phyloP scores from a whole-genome alignment of 2,113 vertebrate species.

The Sinocyclocheilus anophthalmus region DNA sequence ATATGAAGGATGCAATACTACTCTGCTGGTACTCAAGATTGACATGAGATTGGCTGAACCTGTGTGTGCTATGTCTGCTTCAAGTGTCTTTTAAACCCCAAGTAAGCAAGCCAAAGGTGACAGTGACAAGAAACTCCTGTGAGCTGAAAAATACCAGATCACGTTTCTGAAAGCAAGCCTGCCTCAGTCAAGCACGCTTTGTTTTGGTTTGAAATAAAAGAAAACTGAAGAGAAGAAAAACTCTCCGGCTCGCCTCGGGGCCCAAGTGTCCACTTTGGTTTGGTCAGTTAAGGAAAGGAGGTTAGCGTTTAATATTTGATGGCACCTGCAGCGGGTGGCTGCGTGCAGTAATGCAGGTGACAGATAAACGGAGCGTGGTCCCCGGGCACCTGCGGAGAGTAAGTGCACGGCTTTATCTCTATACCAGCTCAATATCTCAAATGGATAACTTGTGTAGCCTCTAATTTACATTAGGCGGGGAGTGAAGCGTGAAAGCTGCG shows the following conservation, averaged over 20 bases:
- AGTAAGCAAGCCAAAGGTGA: background rate
- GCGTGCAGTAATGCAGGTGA: conserved; percentile 82
- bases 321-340: conserved; percentile 81
- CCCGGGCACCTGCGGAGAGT: conserved; percentile 78
- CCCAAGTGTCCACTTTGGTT: conserved; percentile 53
- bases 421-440: conserved; percentile 86
- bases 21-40: too few species aligned
- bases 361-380: conserved; percentile 81
- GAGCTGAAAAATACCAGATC: background rate
- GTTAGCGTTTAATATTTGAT: conserved; percentile 87
- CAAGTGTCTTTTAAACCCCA: background rate
- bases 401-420: conserved; percentile 84
- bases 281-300: conserved; percentile 83
- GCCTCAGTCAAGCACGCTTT: background rate
- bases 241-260: conserved; percentile 22
- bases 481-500: conserved; percentile 84
- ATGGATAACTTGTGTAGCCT: conserved; percentile 87
- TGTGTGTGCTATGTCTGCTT: too few species aligned
- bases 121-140: background rate
- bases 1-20: too few species aligned
- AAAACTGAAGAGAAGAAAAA: conserved; percentile 7
- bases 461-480: conserved; percentile 84
- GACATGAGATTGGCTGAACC: too few species aligned
- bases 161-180: background rate
- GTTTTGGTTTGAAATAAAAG: conserved; percentile 1